A percentile compares a stretch with the other conserved stretches of the same genome.
phyloP scores from a whole-genome alignment of 2,113 vertebrate species.

The Corythornis vintsioides region DNA sequence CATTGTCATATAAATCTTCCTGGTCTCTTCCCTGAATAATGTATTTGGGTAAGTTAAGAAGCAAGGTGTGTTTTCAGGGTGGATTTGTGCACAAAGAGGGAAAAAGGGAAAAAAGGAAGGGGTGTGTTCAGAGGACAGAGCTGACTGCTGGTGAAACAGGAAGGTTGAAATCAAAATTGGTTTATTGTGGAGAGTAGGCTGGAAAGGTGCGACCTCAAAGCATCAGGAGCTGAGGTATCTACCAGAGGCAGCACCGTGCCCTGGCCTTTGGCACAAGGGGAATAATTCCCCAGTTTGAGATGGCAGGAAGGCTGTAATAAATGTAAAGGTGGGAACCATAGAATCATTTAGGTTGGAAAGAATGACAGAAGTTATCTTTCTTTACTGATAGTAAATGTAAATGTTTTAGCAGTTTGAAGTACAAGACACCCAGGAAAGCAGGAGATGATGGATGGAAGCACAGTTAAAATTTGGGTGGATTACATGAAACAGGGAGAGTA shows the following conservation, averaged over 20 bases:
- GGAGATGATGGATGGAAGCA: neutral
- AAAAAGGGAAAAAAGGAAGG: neutral
- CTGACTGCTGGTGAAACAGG: neutral
- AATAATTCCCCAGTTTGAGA: accelerated
- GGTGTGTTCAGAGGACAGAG: accelerated
- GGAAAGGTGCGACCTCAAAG: neutral
- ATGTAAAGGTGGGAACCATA: neutral
- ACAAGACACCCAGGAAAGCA: neutral
- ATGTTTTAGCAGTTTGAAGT: neutral
- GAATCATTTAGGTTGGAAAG: neutral
- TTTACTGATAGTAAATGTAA: neutral
- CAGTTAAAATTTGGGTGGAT: neutral
- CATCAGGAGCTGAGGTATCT: neutral
- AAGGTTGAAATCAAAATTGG: neutral
- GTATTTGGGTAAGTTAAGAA: neutral
- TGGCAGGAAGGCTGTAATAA: neutral
- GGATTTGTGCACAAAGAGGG: neutral
- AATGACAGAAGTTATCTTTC: neutral
- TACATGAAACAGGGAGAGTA: neutral
- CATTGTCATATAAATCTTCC: accelerated
- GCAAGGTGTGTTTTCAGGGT: neutral
- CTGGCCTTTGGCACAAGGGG: neutral
- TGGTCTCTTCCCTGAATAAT: neutral
- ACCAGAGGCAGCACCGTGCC: neutral
- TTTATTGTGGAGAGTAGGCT: neutral